Base-by-base conservation (phyloP, 1,140 invertebrate genomes). In the Phocides pigmalion region DNA sequence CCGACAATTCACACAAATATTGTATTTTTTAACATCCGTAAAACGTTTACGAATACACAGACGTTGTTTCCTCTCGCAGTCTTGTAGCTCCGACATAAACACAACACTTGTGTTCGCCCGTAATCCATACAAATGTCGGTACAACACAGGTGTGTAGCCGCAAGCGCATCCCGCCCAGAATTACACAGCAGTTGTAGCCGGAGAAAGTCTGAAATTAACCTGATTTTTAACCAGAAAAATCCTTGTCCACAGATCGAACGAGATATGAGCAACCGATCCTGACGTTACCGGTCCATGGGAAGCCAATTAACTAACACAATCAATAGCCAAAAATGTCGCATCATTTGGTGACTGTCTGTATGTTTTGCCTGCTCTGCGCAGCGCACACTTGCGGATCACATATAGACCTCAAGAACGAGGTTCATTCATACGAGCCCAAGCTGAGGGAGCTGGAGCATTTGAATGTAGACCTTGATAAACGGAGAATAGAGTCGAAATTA, bases 301-400 rank as follows among this genome's bases (percentile, higher is more conserved):
- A 58, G 14, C 37, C 35, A n/a, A 17, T 51, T 51, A 56, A 54
- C 32, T 28, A 68, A 35, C 68, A 64, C 22, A 67, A 64, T 2
- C 1, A 11, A 11, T 64, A 76, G 74, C 68, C 51, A 44, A 77
- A 74, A 64, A 92, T 92, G 91, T 79, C 88, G 5, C 86, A 87
- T 47, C 93, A 94, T 70, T 87, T 95, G 37, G 94, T 96, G 68
- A 95, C 95, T 11, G 95, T 96, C 16, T 96, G 95, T 73, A 94
- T 96, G 82, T 95, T 96, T 71, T 96, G 95, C 81, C 93, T 96
- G 32, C 84, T 96, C 2, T 96, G 95, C 79, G 95, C 95, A 8
- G 93, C 95, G 39, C 95, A 95, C 65, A 93, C 94, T 0, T 96
- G 95, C 76, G 94, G 94, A 92, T 75, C 95, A 93, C 83, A 92